Conservation (phyloP, 2,113 vertebrate genomes). For the Eulacestoma nigropectus region DNA sequence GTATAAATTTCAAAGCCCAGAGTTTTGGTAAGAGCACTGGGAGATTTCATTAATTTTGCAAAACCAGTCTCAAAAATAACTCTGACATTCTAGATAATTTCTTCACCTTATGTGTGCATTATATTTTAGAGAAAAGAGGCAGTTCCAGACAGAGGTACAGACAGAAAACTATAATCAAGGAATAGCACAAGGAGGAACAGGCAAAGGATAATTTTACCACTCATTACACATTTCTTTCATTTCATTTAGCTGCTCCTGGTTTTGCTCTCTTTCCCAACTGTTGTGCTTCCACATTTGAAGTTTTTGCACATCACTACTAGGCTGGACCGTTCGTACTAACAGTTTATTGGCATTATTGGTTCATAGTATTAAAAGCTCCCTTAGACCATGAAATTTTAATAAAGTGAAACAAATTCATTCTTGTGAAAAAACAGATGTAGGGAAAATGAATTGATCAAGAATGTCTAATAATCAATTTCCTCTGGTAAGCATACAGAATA, state of each 20-base stretch:
- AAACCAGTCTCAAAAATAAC: neutral
- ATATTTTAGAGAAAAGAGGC: neutral
- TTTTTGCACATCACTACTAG: neutral
- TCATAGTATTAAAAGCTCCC: neutral
- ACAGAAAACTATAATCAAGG: neutral
- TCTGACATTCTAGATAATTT: neutral
- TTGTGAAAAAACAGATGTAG: slow-evolving; percentile 1
- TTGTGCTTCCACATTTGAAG: neutral
- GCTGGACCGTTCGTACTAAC: neutral
- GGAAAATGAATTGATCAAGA: slow-evolving; percentile 42
- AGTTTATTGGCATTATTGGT: neutral
- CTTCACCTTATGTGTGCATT: neutral
- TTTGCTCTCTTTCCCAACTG: neutral
- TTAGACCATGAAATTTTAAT: slow-evolving; percentile 40
- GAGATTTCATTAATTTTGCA: neutral
- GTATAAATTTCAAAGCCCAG: neutral
- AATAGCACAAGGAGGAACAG: neutral
- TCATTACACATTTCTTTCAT: neutral
- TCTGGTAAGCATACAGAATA: neutral
- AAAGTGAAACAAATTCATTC: slow-evolving; percentile 1
- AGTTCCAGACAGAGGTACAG: neutral
- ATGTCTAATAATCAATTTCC: slow-evolving; percentile 22
- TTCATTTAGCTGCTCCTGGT: neutral
- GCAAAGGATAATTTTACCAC: neutral
- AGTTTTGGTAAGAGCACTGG: neutral